phyloP scores from a whole-genome alignment of 2,888 invertebrate species.

The Dioctria linearis region DNA sequence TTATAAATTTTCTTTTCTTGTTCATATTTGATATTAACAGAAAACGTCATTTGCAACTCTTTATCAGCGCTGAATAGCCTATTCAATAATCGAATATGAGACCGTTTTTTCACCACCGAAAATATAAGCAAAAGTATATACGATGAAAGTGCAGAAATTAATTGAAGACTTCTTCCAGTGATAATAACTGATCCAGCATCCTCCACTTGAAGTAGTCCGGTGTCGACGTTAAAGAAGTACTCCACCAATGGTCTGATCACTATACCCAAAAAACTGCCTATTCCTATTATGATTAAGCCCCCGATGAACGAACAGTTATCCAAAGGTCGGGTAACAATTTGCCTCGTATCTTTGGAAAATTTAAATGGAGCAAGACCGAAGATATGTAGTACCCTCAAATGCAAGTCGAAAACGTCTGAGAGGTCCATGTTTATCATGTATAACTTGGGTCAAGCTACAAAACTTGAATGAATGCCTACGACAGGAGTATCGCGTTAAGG shows the following conservation, averaged over 20 bases:
- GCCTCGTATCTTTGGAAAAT: not conserved
- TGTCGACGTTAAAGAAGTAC: not conserved
- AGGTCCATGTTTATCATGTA: too few relatives aligned
- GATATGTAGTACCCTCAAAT: not conserved
- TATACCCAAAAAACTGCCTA: not conserved
- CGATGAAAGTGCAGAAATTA: not conserved
- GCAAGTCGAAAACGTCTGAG: too few relatives aligned
- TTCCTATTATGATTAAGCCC: not conserved
- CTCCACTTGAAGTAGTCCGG: not conserved
- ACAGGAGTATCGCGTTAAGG: too few relatives aligned
- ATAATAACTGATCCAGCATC: not conserved
- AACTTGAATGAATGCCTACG: too few relatives aligned
- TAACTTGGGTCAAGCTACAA: too few relatives aligned
- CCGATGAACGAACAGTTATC: not conserved
- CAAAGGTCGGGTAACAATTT: not conserved
- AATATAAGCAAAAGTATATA: not conserved
- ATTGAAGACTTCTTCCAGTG: not conserved
- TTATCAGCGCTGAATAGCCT: not conserved
- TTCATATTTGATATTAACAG: not conserved
- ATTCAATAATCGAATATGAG: not conserved
- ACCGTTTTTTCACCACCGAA: not conserved
- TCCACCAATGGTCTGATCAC: not conserved
- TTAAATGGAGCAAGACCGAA: constrained; percentile 16
- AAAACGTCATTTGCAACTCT: not conserved
- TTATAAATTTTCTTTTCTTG: not conserved